phyloP scores from a whole-genome alignment of 2,113 vertebrate species.

The Danionella cerebrum region DNA sequence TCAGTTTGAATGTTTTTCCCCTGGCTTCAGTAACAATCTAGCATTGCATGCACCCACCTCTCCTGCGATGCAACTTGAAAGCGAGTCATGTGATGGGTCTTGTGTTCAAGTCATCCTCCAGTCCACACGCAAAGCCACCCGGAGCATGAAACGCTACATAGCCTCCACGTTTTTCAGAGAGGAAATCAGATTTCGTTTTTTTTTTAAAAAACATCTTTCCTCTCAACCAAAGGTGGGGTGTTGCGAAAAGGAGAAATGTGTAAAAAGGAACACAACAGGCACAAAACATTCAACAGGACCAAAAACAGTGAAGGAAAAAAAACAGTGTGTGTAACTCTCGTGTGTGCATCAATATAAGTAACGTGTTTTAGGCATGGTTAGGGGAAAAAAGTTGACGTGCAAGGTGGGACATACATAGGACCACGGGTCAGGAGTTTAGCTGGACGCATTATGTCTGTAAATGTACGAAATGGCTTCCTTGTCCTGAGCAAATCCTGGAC shows the following conservation, averaged over 20 bases:
- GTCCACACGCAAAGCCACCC: conserved; percentile 37
- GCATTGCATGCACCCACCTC: conserved; percentile 43
- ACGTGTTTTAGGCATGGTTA: conserved; percentile 25
- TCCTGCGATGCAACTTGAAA: conserved; percentile 41
- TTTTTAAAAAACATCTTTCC: background rate
- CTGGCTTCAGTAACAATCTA: conserved; percentile 59
- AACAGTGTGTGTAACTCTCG: conserved; percentile 26
- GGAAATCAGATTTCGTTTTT: background rate
- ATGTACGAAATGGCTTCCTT: conserved; percentile 39
- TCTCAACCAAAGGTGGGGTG: conserved; percentile 10
- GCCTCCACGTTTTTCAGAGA: background rate
- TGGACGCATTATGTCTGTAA: conserved; percentile 29
- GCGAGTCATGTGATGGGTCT: conserved; percentile 46
- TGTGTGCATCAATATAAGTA: conserved; percentile 32
- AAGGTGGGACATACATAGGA: conserved; percentile 53
- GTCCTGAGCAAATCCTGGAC: conserved; percentile 48
- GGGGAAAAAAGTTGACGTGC: conserved; percentile 47
- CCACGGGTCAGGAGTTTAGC: conserved; percentile 26
- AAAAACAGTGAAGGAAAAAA: conserved; percentile 21
- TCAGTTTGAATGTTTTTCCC: conserved; percentile 61
- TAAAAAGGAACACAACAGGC: conserved; percentile 21
- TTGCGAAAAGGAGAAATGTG: background rate
- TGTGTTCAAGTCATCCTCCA: conserved; percentile 46
- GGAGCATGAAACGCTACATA: conserved; percentile 33
- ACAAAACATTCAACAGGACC: conserved; percentile 30